These are phyloP conservation scores for Gadus macrocephalus DNA, from an alignment of 2,113 vertebrate genomes.

Conservation along the genomic window DNA sequence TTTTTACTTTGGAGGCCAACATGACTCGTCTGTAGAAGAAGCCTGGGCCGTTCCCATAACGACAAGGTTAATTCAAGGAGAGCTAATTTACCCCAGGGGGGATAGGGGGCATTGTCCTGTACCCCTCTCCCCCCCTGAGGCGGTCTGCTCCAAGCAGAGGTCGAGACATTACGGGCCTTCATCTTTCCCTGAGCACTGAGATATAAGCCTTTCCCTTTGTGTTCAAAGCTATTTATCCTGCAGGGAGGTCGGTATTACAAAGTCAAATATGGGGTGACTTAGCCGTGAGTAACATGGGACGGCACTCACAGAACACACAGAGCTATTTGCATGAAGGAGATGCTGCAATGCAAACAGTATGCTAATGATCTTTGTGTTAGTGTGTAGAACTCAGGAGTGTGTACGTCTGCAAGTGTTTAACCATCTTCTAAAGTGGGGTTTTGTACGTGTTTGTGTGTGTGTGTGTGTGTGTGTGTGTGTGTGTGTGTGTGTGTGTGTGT, in stretches of 20 bases:
- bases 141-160: slow-evolving; percentile 40
- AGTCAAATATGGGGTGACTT: slow-evolving; percentile 65
- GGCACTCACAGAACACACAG: slow-evolving; percentile 36
- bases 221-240: slow-evolving; percentile 54
- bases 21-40: background rate
- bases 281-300: slow-evolving; percentile 55
- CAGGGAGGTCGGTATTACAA: slow-evolving; percentile 62
- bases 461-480: no score
- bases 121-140: slow-evolving; percentile 48
- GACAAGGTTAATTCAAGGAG: slow-evolving; percentile 44
- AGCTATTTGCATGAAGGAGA: slow-evolving; percentile 45
- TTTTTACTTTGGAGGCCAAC: background rate
- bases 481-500: no score
- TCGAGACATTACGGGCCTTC: slow-evolving; percentile 51
- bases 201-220: slow-evolving; percentile 63
- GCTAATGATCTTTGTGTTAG: slow-evolving; percentile 12
- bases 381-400: no score
- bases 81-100: slow-evolving; percentile 30
- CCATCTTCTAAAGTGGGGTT: background rate
- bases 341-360: slow-evolving; percentile 15
- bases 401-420: no score
- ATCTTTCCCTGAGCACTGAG: slow-evolving; percentile 40
- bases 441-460: background rate
- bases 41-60: background rate
- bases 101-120: slow-evolving; percentile 40